Percentiles rank a stretch among this genome's conserved stretches.
Evolutionary conservation across 2,888 invertebrate genomes (phyloP).

Genomic region (Bimastos eiseni): DNA sequence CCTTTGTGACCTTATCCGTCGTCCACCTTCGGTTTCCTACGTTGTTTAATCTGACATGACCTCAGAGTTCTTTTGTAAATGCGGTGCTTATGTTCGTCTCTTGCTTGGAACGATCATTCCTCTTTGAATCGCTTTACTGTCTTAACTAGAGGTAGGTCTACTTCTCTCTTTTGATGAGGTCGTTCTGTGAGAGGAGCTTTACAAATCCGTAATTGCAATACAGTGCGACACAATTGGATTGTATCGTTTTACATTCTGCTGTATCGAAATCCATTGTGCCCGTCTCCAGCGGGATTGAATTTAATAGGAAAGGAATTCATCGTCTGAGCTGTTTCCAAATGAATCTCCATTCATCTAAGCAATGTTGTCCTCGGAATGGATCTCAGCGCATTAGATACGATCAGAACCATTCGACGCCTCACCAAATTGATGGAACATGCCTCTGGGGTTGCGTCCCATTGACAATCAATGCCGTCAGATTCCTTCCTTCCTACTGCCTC

Average conservation of each 20-base stretch:
- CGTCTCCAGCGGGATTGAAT: background rate
- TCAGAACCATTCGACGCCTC: background rate
- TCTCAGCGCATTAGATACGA: background rate
- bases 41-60: no score
- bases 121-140: no score
- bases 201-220: no score
- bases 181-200: no score
- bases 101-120: no score
- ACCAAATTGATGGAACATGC: background rate
- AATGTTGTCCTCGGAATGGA: background rate
- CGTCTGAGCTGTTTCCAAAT: background rate
- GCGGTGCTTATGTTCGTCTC: no score
- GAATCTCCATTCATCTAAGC: slow-evolving; percentile 9
- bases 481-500: background rate
- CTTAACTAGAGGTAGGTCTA: no score
- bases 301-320: background rate
- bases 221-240: no score
- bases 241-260: background rate
- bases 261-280: background rate
- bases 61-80: no score
- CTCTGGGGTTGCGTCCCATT: background rate
- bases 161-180: no score
- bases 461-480: background rate
- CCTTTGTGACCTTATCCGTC: no score
- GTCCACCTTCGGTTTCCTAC: no score